Percentiles rank a stretch among this genome's conserved stretches.
These are phyloP conservation scores for Hoplodrina blanda DNA, from an alignment of 2,888 invertebrate species.

Conservation along the genomic window DNA sequence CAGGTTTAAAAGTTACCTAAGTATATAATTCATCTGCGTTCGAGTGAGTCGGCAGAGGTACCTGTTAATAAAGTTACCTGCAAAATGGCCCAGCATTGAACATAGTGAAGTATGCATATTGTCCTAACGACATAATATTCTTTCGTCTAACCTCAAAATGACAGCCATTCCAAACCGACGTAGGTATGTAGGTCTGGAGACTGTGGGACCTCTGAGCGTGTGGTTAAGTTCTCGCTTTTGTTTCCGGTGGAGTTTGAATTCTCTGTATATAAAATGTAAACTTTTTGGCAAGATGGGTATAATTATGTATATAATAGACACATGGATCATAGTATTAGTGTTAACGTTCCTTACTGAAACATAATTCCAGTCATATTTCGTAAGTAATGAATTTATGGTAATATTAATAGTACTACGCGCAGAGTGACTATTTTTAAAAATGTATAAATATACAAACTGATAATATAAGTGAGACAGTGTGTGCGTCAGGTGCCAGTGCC, in stretches of 20 bases:
- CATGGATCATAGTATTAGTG: constrained; percentile 16
- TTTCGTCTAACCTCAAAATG: background rate
- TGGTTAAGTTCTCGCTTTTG: constrained; percentile 62
- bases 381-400: constrained; percentile 56
- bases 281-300: constrained; percentile 53
- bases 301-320: constrained; percentile 17
- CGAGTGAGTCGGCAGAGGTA: no score
- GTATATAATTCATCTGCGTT: no score
- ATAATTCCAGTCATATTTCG: constrained; percentile 47
- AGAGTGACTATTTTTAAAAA: constrained; percentile 79
- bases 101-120: no score
- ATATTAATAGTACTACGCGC: constrained; percentile 59
- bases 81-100: no score
- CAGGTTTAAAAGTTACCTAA: no score
- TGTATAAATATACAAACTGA: constrained; percentile 67
- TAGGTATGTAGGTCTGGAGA: background rate
- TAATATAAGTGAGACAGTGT: constrained; percentile 18
- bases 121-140: no score
- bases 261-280: constrained; percentile 57
- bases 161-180: background rate
- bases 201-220: background rate
- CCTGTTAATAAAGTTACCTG: no score
- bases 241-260: constrained; percentile 25
- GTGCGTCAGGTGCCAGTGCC: constrained; percentile 1
- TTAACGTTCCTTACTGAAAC: constrained; percentile 48